A percentile compares a stretch with the other conserved stretches of the same genome.
phyloP scores from a whole-genome alignment of 2,113 vertebrate genomes.

The Cynopterus brachyotis region DNA sequence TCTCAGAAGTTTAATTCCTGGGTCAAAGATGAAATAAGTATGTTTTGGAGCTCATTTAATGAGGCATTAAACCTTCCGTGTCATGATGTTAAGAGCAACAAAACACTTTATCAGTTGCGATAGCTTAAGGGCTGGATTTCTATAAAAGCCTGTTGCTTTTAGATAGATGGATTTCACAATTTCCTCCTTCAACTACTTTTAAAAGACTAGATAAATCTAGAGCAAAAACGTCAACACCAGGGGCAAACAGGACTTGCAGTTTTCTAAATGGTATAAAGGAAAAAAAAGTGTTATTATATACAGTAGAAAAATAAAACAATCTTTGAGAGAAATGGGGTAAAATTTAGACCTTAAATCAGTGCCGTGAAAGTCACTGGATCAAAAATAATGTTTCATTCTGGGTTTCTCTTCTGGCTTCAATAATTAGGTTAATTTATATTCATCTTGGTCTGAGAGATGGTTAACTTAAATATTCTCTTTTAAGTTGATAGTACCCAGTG shows the following conservation, averaged over 20 bases:
- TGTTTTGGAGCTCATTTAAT: conserved; percentile 48
- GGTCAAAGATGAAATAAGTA: conserved; percentile 46
- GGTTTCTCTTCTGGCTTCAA: conserved; percentile 13
- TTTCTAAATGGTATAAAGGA: conserved; percentile 18
- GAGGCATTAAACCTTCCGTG: not conserved
- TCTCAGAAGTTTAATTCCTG: conserved; percentile 15
- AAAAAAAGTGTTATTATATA: not conserved
- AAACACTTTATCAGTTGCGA: not conserved
- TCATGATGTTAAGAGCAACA: not conserved
- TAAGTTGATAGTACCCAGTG: not conserved
- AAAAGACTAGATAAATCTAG: conserved; percentile 7
- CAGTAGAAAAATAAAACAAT: conserved; percentile 19
- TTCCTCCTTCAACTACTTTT: conserved; percentile 6
- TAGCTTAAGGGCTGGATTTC: not conserved
- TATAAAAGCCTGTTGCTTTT: conserved; percentile 6
- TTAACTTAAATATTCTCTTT: not conserved
- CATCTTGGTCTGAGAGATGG: not conserved
- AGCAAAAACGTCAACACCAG: not conserved
- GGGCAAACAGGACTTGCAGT: not conserved
- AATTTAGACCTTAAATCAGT: conserved; percentile 6
- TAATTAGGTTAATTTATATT: conserved; percentile 38
- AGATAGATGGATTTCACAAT: not conserved
- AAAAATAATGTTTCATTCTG: conserved; percentile 23
- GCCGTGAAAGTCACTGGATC: not conserved
- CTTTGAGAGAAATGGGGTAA: not conserved